Base-by-base conservation (phyloP, 1,140 invertebrate species). In the Nasonia giraulti region DNA sequence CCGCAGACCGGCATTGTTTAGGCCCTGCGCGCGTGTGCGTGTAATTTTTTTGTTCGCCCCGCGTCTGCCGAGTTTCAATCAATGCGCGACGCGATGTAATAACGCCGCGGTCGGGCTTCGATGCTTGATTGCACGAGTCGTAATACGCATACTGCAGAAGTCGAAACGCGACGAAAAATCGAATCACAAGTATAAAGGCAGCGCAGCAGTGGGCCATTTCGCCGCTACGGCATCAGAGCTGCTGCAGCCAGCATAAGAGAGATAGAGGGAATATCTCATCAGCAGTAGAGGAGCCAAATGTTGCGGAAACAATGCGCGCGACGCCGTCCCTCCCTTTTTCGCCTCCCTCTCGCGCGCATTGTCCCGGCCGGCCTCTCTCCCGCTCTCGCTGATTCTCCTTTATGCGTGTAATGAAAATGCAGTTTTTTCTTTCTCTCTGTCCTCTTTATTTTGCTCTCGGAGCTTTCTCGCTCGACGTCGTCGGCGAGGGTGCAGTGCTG, bases 391-490 rank as follows among this genome's bases (percentile, higher is more conserved):
- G 69, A 80, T 84, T 84, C 62, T 84, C 50, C 75, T 84, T 80
- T 84, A 80, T 84, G 77, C 77, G 77, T 80, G 33, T 84, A 84
- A 84, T 84, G 77, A 84, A 84, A 84, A 84, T 84, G 77, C 77
- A 84, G 77, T 80, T 80, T 84, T 84, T 84, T 80, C 77, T 84
- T 75, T 75, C 47, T 62, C 82, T 86, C 81, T 78, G 14, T 55
- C 74, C 73, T 33, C 77, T 33, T 55, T 37, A 66, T 50, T 78
- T 82, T 71, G 17, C 76, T 71, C 33, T 44, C 33, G 33, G 33
- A 37, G 14, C 17, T 81, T 81, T 62, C 33, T 71, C 68, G 23
- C 68, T 71, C 68, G 68, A 12, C 68, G 23, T 68, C 20, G 23
- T n/a, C 62, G 62, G 14, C 8, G 40, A 40, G 40, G 40, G 40